Conservation (phyloP, 2,113 vertebrate genomes). For the Lepus timidus region DNA sequence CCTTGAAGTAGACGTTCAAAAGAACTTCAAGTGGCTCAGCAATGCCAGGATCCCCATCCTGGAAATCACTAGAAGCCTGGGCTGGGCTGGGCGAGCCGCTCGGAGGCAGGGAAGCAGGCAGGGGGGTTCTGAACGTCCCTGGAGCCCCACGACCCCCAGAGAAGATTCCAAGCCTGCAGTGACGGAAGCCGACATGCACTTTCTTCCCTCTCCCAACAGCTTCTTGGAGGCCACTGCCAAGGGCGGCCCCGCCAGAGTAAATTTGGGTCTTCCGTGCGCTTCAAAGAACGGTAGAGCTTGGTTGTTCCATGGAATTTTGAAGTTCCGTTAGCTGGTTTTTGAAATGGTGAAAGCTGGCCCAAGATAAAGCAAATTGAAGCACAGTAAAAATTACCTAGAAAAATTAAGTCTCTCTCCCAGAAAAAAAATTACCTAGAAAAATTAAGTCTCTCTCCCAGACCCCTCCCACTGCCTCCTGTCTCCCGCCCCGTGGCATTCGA, state of each 20-base stretch:
- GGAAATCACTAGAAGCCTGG: constrained; percentile 46
- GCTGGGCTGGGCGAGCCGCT: not conserved
- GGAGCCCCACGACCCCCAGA: not conserved
- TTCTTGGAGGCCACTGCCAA: not conserved
- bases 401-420: too few species aligned
- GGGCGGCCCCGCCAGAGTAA: not conserved
- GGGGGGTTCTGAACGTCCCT: not conserved
- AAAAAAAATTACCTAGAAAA: constrained; percentile 11
- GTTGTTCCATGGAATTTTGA: constrained; percentile 21
- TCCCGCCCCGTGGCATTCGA: fast-evolving
- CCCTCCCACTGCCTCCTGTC: not conserved
- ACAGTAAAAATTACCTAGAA: constrained; percentile 1
- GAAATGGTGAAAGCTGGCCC: constrained; percentile 20
- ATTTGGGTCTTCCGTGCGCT: constrained; percentile 10
- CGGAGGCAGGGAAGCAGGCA: not conserved
- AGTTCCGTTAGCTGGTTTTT: constrained; percentile 49
- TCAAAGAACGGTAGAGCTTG: constrained; percentile 53
- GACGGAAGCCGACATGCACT: not conserved
- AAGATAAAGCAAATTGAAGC: constrained; percentile 16
- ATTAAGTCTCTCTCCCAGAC: not conserved
- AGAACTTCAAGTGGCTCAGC: constrained; percentile 65
- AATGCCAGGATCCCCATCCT: not conserved
- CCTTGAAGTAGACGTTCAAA: constrained; percentile 76
- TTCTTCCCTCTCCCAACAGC: not conserved
- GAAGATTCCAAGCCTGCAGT: not conserved